A percentile compares a stretch with the other conserved stretches of the same genome.
These are phyloP conservation scores for Trissolcus basalis DNA, from an alignment of 1,140 invertebrate species.

Conservation along the genomic window DNA sequence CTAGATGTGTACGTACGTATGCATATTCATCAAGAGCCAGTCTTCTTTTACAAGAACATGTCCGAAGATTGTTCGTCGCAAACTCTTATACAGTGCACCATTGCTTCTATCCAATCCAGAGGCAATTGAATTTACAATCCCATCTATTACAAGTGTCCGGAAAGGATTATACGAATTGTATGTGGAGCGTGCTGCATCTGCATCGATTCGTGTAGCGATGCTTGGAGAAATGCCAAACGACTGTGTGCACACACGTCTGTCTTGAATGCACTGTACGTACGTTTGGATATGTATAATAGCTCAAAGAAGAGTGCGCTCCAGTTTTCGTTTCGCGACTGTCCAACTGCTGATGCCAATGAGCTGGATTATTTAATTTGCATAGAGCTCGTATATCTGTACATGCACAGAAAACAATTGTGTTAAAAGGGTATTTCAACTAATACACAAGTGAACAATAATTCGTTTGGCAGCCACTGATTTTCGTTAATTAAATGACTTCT, in stretches of 20 bases:
- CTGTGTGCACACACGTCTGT: conserved; percentile 57
- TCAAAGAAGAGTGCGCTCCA: conserved; percentile 43
- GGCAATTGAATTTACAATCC: conserved; percentile 75
- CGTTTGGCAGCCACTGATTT: no score
- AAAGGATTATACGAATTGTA: conserved; percentile 72
- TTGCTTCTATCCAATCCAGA: conserved; percentile 62
- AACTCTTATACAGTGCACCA: conserved; percentile 59
- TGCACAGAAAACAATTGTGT: no score
- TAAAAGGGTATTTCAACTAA: no score
- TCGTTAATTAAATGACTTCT: no score
- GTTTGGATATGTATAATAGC: conserved; percentile 54
- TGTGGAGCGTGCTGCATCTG: conserved; percentile 71
- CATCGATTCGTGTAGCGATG: conserved; percentile 64
- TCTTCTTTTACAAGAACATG: conserved; percentile 59
- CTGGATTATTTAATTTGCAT: conserved; percentile 52
- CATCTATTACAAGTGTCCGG: conserved; percentile 72
- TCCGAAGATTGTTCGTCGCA: conserved; percentile 59
- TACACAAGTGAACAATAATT: no score
- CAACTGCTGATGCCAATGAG: conserved; percentile 43
- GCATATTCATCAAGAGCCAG: conserved; percentile 55
- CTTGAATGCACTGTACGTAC: conserved; percentile 45
- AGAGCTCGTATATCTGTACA: background rate
- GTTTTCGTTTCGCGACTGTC: conserved; percentile 33
- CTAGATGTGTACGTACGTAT: conserved; percentile 30
- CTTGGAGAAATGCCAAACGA: conserved; percentile 57